Percentiles rank a stretch among this genome's conserved stretches.
Conservation (phyloP, 2,113 vertebrate genomes). For the Leiothrix lutea region DNA sequence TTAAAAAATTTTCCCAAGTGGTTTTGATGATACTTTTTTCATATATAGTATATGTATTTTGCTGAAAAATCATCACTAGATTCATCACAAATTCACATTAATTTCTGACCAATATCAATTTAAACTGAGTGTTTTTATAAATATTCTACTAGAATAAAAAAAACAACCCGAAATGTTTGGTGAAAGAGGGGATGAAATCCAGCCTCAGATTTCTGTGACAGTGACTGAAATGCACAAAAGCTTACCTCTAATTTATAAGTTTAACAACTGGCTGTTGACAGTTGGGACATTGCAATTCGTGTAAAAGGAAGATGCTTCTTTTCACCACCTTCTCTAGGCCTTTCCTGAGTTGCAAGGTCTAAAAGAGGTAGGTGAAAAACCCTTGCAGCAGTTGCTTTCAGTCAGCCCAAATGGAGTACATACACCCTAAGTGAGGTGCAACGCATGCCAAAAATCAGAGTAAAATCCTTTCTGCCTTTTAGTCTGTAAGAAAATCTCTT, state of each 20-base stretch:
- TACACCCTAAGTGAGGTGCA: background rate
- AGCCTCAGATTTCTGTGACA: background rate
- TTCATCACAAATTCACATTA: background rate
- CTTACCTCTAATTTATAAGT: background rate
- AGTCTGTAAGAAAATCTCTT: background rate
- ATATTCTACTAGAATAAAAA: background rate
- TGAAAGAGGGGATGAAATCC: background rate
- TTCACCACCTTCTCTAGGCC: background rate
- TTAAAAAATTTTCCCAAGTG: background rate
- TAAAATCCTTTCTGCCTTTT: background rate
- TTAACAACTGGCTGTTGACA: rapidly evolving
- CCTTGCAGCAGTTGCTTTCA: background rate
- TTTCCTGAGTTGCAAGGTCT: background rate
- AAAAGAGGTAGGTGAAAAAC: background rate
- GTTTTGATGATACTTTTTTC: background rate
- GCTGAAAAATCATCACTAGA: background rate
- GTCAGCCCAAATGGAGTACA: background rate
- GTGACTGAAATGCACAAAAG: background rate
- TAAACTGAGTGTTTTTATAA: background rate
- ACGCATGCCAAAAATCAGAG: rapidly evolving
- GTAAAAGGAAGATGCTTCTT: background rate
- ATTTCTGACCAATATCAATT: background rate
- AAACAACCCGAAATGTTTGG: rapidly evolving
- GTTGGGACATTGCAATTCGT: rapidly evolving
- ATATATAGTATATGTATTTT: background rate